A percentile compares a stretch with the other conserved stretches of the same genome.
Evolutionary conservation across 2,113 vertebrate species (phyloP).

Genomic region (Laticauda colubrina): DNA sequence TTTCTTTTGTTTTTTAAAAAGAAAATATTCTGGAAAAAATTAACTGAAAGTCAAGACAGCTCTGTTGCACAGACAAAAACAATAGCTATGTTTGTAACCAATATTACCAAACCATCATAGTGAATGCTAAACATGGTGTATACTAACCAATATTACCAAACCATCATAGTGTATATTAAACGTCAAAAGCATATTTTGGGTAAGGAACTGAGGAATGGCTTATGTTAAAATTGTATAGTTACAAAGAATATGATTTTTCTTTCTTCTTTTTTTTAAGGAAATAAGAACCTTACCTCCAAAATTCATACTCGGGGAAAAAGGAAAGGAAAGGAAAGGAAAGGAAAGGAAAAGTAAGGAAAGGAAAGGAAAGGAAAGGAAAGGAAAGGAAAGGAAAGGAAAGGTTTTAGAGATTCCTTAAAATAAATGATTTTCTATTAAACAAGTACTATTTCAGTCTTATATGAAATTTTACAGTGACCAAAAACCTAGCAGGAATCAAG

Average conservation of each 20-base stretch:
- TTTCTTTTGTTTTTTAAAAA: slow-evolving; percentile 44
- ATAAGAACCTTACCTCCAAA: slow-evolving; percentile 17
- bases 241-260: slow-evolving; percentile 48
- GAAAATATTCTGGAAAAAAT: slow-evolving; percentile 68
- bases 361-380: neutral
- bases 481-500: neutral
- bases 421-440: neutral
- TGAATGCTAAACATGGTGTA: slow-evolving; percentile 52
- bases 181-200: slow-evolving; percentile 48
- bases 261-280: slow-evolving; percentile 29
- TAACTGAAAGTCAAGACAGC: slow-evolving; percentile 67
- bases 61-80: slow-evolving; percentile 65
- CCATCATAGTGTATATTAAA: slow-evolving; percentile 57
- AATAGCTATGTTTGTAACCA: slow-evolving; percentile 67
- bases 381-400: neutral
- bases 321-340: too few species aligned
- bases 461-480: neutral
- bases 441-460: neutral
- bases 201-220: slow-evolving; percentile 57
- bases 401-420: neutral
- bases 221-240: slow-evolving; percentile 53
- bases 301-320: neutral
- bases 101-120: slow-evolving; percentile 60
- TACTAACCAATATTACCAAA: slow-evolving; percentile 40
- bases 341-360: too few species aligned